A percentile compares a stretch with the other conserved stretches of the same genome.
These are phyloP conservation scores for Drosophila trapezifrons DNA, from an alignment of 1,140 invertebrate genomes.

Conservation along the genomic window DNA sequence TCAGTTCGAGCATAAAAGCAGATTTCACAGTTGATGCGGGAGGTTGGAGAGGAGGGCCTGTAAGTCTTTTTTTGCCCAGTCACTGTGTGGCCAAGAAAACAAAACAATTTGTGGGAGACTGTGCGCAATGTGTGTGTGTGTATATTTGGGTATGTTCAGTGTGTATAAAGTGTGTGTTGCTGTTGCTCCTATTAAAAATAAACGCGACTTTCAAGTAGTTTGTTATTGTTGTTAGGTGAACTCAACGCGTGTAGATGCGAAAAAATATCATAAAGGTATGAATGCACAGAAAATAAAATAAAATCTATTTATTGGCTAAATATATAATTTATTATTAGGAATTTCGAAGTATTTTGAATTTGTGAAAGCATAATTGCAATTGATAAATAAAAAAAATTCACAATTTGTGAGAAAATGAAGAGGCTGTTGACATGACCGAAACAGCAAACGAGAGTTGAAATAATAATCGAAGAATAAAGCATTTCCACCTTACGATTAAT, in stretches of 20 bases:
- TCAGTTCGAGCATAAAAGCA: slow-evolving; percentile 53
- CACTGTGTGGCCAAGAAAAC: slow-evolving; percentile 54
- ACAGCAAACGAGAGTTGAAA: no score
- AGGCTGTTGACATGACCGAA: no score
- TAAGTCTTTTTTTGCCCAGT: slow-evolving; percentile 39
- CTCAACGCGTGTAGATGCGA: slow-evolving; percentile 11
- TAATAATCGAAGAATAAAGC: no score
- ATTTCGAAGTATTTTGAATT: not conserved
- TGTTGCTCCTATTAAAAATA: slow-evolving; percentile 53
- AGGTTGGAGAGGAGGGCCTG: not conserved
- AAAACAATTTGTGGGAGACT: slow-evolving; percentile 58
- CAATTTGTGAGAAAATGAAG: no score
- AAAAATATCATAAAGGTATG: slow-evolving; percentile 12
- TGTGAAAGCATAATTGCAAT: no score
- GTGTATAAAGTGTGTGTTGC: not conserved
- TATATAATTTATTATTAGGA: not conserved
- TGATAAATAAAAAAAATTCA: no score
- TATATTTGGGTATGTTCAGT: not conserved
- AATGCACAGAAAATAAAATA: slow-evolving; percentile 1
- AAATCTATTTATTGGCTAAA: not conserved
- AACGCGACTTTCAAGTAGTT: slow-evolving; percentile 60
- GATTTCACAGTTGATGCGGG: slow-evolving; percentile 37
- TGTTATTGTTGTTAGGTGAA: slow-evolving; percentile 57
- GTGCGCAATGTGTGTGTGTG: not conserved
- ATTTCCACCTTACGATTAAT: no score